Evolutionary conservation across 2,888 invertebrate species (phyloP).

Genomic region (Zelleria hepariella): DNA sequence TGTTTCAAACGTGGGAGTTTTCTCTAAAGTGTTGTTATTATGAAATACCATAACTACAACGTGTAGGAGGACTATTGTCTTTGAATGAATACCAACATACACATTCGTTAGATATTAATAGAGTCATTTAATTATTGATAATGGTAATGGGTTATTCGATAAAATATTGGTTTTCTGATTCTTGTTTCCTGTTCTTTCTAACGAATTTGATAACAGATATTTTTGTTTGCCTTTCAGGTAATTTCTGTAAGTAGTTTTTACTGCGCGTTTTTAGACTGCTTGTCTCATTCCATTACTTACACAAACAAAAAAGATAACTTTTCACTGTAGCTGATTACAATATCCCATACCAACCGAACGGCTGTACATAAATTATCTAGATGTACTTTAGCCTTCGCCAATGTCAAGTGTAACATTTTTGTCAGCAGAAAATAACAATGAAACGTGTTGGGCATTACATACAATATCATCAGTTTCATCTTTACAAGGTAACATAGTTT

Average conservation of each 20-base stretch:
- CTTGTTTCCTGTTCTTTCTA: too few relatives aligned
- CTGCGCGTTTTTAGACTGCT: too few relatives aligned
- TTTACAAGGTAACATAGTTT: not conserved
- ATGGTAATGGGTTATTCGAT: not conserved
- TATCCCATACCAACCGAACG: not conserved
- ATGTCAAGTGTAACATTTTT: slow-evolving; percentile 1
- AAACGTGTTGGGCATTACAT: not conserved
- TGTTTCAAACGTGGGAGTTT: not conserved
- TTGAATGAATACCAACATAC: not conserved
- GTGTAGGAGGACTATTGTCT: not conserved
- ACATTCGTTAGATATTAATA: not conserved
- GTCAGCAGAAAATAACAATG: not conserved
- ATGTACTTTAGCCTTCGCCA: not conserved
- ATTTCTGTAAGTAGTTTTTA: too few relatives aligned
- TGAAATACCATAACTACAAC: not conserved
- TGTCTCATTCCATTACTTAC: not conserved
- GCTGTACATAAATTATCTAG: not conserved
- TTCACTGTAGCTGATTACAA: not conserved
- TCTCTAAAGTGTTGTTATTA: not conserved
- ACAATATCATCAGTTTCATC: not conserved
- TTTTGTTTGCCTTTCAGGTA: too few relatives aligned
- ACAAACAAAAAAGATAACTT: not conserved
- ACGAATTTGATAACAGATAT: too few relatives aligned
- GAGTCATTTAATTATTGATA: not conserved
- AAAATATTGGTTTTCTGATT: too few relatives aligned